phyloP scores from a whole-genome alignment of 2,888 invertebrate species.

The Nowickia ferox region DNA sequence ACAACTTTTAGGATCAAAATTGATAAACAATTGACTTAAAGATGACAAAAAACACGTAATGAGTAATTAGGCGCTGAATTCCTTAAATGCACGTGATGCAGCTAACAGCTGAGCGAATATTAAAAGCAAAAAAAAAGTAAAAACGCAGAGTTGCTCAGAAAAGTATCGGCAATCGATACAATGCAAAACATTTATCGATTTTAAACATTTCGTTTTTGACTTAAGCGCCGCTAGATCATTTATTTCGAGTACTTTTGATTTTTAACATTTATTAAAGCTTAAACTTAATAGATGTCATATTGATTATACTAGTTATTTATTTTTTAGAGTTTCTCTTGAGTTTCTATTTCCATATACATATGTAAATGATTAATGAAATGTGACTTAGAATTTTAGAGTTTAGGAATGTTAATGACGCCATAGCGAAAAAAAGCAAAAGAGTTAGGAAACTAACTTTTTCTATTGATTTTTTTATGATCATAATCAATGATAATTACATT shows the following conservation, averaged over 20 bases:
- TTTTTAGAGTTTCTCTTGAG: not conserved
- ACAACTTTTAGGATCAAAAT: too few relatives aligned
- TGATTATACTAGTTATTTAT: conserved; percentile 43
- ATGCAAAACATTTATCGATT: too few relatives aligned
- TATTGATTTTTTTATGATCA: conserved; percentile 7
- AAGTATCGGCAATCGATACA: too few relatives aligned
- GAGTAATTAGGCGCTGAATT: too few relatives aligned
- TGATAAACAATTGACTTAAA: too few relatives aligned
- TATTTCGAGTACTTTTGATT: not conserved
- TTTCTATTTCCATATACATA: not conserved
- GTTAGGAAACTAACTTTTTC: conserved; percentile 49
- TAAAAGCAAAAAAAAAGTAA: too few relatives aligned
- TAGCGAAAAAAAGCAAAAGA: conserved; percentile 9
- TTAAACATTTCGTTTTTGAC: too few relatives aligned
- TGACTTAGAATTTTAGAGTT: not conserved
- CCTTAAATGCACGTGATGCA: too few relatives aligned
- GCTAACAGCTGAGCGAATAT: too few relatives aligned
- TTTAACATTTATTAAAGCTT: conserved; percentile 7
- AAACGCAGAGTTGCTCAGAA: too few relatives aligned
- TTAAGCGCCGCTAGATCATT: too few relatives aligned
- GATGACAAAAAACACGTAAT: too few relatives aligned
- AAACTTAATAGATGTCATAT: conserved; percentile 62
- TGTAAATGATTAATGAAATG: conserved; percentile 39
- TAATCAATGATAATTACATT: conserved; percentile 1
- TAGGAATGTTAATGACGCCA: not conserved